Conservation (phyloP, 1,140 invertebrate genomes). For the Caenorhabditis remanei region DNA sequence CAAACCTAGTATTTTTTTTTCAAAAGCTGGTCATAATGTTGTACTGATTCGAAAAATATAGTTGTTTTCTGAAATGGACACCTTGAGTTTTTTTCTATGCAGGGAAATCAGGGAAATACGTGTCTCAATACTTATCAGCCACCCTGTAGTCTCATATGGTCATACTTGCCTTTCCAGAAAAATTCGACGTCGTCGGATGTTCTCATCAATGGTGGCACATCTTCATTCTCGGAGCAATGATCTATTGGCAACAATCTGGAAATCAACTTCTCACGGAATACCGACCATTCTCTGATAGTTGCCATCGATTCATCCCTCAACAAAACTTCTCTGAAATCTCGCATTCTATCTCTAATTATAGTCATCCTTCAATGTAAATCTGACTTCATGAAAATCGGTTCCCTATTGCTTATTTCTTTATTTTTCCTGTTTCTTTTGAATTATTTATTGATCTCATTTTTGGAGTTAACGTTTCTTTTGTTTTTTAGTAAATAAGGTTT, state of each 20-base stretch:
- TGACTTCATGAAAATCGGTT: neutral
- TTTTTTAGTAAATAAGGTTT: neutral
- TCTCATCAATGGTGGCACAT: constrained; percentile 97
- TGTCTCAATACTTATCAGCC: no score
- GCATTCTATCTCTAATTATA: neutral
- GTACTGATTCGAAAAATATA: no score
- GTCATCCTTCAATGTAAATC: neutral
- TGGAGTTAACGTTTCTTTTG: neutral
- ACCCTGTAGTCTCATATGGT: no score
- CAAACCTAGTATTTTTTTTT: no score
- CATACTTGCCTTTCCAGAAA: constrained; percentile 80
- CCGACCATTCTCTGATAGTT: constrained; percentile 62
- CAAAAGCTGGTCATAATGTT: no score
- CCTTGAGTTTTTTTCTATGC: no score
- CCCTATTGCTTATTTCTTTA: neutral
- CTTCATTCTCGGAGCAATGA: constrained; percentile 88
- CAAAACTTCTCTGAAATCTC: constrained; percentile 18
- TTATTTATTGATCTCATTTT: neutral
- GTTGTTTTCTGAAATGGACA: no score
- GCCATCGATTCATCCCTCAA: neutral
- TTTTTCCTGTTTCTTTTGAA: neutral
- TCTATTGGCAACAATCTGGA: constrained; percentile 94
- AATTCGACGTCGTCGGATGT: constrained; percentile 90
- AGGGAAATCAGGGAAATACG: no score
- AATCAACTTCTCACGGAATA: constrained; percentile 80